A percentile compares a stretch with the other conserved stretches of the same genome.
phyloP scores from a whole-genome alignment of 2,888 invertebrate species.

The Parnassius orleans region DNA sequence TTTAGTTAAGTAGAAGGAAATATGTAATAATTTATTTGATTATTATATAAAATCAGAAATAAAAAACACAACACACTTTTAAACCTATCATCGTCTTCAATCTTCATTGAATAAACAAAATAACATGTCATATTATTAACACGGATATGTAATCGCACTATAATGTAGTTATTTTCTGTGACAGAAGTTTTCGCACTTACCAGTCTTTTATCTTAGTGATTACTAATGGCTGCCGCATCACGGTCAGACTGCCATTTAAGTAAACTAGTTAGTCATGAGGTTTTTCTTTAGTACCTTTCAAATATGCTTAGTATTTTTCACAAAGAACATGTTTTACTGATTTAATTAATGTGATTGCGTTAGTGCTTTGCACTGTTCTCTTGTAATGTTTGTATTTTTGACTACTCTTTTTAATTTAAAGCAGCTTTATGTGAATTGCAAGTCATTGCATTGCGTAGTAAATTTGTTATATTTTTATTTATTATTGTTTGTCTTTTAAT shows the following conservation, averaged over 20 bases:
- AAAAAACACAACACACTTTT: too few species aligned
- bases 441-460: too few species aligned
- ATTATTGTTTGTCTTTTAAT: too few species aligned
- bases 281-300: slow-evolving; percentile 14
- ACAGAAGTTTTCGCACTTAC: neutral
- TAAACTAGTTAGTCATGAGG: slow-evolving; percentile 21
- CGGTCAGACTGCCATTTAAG: slow-evolving; percentile 14
- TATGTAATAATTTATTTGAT: neutral
- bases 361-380: neutral
- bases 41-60: too few species aligned
- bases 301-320: slow-evolving; percentile 19
- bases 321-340: slow-evolving; percentile 4
- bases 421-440: too few species aligned
- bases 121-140: too few species aligned
- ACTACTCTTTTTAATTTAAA: neutral
- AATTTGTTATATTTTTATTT: too few species aligned
- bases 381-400: neutral
- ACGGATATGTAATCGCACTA: too few species aligned
- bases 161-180: neutral
- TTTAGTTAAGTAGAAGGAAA: neutral
- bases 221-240: slow-evolving; percentile 1
- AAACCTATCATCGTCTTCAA: too few species aligned
- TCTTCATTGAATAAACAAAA: too few species aligned
- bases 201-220: neutral
- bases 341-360: slow-evolving; percentile 9